Evolutionary conservation across 1,140 invertebrate species (phyloP).

Genomic region (Reticulitermes speratus): DNA sequence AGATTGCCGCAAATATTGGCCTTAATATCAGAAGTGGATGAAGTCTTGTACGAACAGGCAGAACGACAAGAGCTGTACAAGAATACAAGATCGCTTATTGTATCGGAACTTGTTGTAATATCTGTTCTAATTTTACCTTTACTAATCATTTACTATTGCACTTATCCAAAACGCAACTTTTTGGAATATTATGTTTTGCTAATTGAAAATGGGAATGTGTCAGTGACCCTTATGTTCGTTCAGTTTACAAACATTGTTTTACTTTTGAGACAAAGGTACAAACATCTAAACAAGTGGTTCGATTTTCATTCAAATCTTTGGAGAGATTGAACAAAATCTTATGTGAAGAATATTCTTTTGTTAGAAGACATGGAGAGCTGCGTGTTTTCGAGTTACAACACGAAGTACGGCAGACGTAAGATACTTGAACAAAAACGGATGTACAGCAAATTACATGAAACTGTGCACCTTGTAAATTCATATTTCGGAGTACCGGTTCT

Average conservation of each 20-base stretch:
- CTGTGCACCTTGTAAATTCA: not conserved
- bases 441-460: not conserved
- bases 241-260: not conserved
- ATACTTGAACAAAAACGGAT: not conserved
- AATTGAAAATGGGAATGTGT: not conserved
- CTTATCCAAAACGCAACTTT: not conserved
- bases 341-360: not conserved
- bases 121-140: not conserved
- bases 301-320: not conserved
- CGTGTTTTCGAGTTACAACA: not conserved
- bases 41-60: not conserved
- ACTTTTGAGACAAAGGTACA: not conserved
- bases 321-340: not conserved
- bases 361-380: not conserved
- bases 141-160: not conserved
- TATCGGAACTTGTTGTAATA: not conserved
- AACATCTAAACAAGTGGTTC: not conserved
- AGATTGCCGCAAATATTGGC: not conserved
- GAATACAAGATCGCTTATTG: not conserved
- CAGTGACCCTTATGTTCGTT: not conserved
- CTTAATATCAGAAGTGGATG: not conserved
- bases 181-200: not conserved
- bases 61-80: not conserved
- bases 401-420: not conserved
- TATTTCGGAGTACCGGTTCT: not conserved